Evolutionary conservation across 2,113 vertebrate species (phyloP).

Genomic region (Penelope pileata): DNA sequence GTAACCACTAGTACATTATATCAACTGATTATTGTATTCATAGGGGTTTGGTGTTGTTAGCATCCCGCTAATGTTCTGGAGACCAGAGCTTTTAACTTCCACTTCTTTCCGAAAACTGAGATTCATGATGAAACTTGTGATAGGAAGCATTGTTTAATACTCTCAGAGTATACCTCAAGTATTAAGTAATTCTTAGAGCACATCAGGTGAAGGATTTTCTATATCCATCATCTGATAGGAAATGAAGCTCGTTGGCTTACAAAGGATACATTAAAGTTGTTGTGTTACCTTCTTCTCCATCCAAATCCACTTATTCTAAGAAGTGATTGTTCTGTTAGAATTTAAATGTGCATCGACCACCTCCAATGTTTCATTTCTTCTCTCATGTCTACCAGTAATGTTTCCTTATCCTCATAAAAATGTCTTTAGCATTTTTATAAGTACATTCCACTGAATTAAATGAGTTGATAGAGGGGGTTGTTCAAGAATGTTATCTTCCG

Average conservation of each 20-base stretch:
- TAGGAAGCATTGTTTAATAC: background rate
- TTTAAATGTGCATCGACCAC: background rate
- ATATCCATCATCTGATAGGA: background rate
- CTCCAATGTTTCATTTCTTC: background rate
- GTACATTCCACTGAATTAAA: background rate
- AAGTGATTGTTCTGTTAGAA: background rate
- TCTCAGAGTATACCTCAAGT: background rate
- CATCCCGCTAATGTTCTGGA: background rate
- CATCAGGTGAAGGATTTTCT: background rate
- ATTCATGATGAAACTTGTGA: background rate
- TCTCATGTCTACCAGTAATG: background rate
- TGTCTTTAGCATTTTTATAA: background rate
- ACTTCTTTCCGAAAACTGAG: background rate
- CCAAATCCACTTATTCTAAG: background rate
- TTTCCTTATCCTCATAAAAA: background rate
- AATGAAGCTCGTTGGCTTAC: background rate
- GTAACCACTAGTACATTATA: background rate
- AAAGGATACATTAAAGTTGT: background rate
- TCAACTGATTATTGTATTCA: background rate
- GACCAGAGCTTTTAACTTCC: background rate
- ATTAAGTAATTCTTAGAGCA: background rate
- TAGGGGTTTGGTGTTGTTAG: background rate
- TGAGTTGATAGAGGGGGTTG: background rate
- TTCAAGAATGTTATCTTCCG: background rate
- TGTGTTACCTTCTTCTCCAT: background rate